Evolutionary conservation across 2,888 invertebrate genomes (phyloP).

Genomic region (Drosophila recens): DNA sequence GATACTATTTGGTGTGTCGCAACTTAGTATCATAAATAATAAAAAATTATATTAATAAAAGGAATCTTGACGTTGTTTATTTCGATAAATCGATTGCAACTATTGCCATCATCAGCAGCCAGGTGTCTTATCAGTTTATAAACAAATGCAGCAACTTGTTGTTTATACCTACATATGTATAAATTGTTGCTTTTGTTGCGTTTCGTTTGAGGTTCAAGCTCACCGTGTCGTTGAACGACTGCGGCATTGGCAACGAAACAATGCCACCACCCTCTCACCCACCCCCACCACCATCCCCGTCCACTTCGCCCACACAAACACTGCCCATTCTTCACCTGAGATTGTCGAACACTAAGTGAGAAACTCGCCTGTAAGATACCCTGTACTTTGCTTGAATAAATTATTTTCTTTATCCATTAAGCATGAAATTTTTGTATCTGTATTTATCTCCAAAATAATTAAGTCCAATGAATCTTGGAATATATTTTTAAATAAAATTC

Average conservation of each 20-base stretch:
- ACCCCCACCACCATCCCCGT: too few relatives aligned
- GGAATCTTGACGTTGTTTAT: neutral
- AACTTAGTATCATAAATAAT: neutral
- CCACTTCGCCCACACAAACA: neutral
- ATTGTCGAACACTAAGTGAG: neutral
- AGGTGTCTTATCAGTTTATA: slow-evolving; percentile 4
- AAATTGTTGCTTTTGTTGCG: slow-evolving; percentile 27
- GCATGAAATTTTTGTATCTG: too few relatives aligned
- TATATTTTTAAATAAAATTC: too few relatives aligned
- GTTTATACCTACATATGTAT: slow-evolving; percentile 1
- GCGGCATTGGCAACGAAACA: slow-evolving; percentile 61
- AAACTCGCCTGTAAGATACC: neutral
- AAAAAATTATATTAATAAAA: neutral
- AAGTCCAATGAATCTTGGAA: too few relatives aligned
- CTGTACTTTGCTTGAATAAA: too few relatives aligned
- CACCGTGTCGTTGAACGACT: slow-evolving; percentile 66
- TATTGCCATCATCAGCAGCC: neutral
- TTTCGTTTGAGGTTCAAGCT: slow-evolving; percentile 33
- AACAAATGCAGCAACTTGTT: slow-evolving; percentile 4
- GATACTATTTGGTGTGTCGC: neutral
- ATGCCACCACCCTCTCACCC: neutral
- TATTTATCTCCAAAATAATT: too few relatives aligned
- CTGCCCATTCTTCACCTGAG: neutral
- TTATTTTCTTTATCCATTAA: neutral
- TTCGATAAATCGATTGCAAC: slow-evolving; percentile 9